phyloP scores from a whole-genome alignment of 2,888 invertebrate genomes.

The Eueremaeus valkanovi region DNA sequence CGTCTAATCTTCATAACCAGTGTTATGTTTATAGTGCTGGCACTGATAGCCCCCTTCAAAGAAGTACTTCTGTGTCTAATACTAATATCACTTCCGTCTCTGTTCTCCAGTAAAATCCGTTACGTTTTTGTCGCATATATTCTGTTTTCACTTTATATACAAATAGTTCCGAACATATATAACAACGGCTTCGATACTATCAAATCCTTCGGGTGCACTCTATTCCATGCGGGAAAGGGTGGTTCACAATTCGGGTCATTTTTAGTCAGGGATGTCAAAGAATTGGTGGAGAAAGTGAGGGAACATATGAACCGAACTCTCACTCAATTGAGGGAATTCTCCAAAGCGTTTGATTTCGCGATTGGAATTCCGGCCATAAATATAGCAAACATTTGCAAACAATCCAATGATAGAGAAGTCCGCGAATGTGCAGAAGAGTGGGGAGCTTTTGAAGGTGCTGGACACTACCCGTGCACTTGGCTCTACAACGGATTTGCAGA shows the following conservation, averaged over 20 bases:
- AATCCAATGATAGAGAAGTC: too few species aligned
- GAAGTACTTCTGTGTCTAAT: not conserved
- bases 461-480: too few species aligned
- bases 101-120: slow-evolving; percentile 20
- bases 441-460: too few species aligned
- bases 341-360: too few species aligned
- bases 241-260: not conserved
- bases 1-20: not conserved
- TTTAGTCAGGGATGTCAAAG: not conserved
- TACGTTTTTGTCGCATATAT: not conserved
- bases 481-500: not conserved
- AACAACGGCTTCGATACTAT: not conserved
- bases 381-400: not conserved
- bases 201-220: not conserved
- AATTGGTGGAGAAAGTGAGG: not conserved
- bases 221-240: not conserved
- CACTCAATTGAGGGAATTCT: not conserved
- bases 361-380: not conserved
- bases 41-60: not conserved
- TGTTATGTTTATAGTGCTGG: not conserved
- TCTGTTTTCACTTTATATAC: not conserved
- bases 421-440: too few species aligned
- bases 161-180: not conserved
- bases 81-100: not conserved
- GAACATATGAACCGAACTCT: not conserved